Conservation (phyloP, 2,113 vertebrate species). For the Lagenorhynchus albirostris region DNA sequence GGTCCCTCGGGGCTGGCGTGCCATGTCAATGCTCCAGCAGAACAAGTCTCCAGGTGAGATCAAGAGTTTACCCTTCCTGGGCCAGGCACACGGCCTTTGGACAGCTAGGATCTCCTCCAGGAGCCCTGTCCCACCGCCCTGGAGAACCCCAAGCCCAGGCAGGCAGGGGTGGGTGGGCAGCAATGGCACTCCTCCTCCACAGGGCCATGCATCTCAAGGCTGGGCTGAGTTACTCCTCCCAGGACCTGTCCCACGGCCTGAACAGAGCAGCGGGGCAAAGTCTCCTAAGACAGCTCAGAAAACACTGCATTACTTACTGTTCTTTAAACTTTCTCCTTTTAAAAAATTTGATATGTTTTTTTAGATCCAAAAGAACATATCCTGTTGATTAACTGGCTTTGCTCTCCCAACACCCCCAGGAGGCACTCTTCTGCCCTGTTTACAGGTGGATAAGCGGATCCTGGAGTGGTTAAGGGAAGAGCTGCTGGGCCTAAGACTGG, state of each 20-base stretch:
- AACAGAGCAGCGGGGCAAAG: too few species aligned
- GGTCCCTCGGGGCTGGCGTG: constrained; percentile 28
- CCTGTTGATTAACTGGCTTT: fast-evolving
- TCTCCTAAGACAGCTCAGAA: not conserved
- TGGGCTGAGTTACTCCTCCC: not conserved
- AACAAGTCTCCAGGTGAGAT: not conserved
- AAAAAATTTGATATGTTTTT: not conserved
- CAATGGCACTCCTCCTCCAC: fast-evolving
- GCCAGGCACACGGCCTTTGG: constrained; percentile 47
- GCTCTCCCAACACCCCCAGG: not conserved
- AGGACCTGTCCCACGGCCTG: fast-evolving
- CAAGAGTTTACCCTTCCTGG: not conserved
- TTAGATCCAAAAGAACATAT: not conserved
- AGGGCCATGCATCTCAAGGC: fast-evolving
- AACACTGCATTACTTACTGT: fast-evolving
- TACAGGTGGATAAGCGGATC: constrained; percentile 20
- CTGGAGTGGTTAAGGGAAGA: not conserved
- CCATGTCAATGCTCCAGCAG: constrained; percentile 47
- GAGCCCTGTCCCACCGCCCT: not conserved
- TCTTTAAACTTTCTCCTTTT: not conserved
- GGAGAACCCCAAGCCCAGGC: not conserved
- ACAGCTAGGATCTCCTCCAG: not conserved
- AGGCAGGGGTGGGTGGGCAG: not conserved
- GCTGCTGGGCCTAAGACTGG: not conserved
- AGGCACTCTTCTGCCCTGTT: not conserved